These are phyloP conservation scores for Conus betulinus DNA, from an alignment of 1,140 invertebrate genomes.

Conservation along the genomic window DNA sequence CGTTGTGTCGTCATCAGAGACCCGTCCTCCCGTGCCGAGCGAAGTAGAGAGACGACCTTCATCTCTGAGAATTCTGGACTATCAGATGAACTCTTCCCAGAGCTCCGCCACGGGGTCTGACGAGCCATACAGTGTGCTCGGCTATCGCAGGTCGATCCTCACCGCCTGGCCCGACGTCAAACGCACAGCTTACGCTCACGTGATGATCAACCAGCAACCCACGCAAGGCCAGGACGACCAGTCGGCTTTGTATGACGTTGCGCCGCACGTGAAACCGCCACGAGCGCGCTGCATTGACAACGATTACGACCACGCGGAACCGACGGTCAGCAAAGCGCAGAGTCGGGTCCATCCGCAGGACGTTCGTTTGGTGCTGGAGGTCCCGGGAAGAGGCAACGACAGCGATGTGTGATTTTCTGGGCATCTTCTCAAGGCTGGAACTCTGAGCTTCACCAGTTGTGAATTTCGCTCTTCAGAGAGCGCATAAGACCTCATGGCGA, in stretches of 20 bases:
- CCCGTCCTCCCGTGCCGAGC: too few relatives aligned
- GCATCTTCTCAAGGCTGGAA: too few relatives aligned
- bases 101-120: constrained; percentile 26
- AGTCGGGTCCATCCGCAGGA: neutral
- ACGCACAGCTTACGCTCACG: constrained; percentile 27
- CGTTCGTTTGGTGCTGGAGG: neutral
- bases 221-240: neutral
- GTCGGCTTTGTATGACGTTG: neutral
- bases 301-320: constrained; percentile 23
- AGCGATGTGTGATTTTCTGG: neutral
- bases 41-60: neutral
- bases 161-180: constrained; percentile 19
- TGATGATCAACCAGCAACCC: neutral
- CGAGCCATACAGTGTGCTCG: constrained; percentile 22
- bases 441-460: too few relatives aligned
- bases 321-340: neutral
- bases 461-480: too few relatives aligned
- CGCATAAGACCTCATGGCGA: too few relatives aligned
- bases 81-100: neutral
- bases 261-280: neutral
- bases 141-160: constrained; percentile 18
- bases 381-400: neutral
- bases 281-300: constrained; percentile 31
- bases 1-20: neutral
- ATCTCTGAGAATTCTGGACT: neutral